Evolutionary conservation across 2,113 vertebrate species (phyloP).

Genomic region (Gallinago jamesoni): DNA sequence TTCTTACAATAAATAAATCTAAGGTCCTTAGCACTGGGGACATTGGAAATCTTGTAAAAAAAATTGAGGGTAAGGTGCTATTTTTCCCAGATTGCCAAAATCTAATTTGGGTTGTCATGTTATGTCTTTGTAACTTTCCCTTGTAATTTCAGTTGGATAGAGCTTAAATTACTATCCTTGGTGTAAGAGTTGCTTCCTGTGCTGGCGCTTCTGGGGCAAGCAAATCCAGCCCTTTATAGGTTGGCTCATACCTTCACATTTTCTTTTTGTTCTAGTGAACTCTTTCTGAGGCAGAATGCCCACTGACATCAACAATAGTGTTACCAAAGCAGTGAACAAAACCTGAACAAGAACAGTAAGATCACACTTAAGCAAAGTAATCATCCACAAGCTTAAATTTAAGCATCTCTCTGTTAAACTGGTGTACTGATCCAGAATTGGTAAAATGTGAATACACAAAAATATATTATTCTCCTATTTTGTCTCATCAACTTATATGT

Average conservation of each 20-base stretch:
- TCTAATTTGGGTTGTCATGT: slow-evolving; percentile 14
- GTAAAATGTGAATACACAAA: not conserved
- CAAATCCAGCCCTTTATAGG: not conserved
- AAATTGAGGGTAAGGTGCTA: not conserved
- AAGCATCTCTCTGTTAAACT: not conserved
- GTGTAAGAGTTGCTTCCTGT: not conserved
- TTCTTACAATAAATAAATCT: slow-evolving; percentile 6
- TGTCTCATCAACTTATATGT: not conserved
- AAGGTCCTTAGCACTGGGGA: not conserved
- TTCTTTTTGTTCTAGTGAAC: not conserved
- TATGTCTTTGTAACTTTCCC: not conserved
- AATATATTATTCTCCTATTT: not conserved
- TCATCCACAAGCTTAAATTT: not conserved
- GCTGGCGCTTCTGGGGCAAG: not conserved
- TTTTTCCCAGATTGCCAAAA: slow-evolving; percentile 38
- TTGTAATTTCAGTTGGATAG: slow-evolving; percentile 10
- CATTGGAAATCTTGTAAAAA: slow-evolving; percentile 1
- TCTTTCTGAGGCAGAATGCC: not conserved
- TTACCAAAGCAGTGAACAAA: not conserved
- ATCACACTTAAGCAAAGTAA: not conserved
- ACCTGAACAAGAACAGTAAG: not conserved
- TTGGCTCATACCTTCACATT: not conserved
- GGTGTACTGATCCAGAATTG: not conserved
- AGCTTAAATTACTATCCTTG: not conserved
- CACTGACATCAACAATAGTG: not conserved